Base-by-base conservation (phyloP, 23 tunicate genomes). In the Corella eumyota region DNA sequence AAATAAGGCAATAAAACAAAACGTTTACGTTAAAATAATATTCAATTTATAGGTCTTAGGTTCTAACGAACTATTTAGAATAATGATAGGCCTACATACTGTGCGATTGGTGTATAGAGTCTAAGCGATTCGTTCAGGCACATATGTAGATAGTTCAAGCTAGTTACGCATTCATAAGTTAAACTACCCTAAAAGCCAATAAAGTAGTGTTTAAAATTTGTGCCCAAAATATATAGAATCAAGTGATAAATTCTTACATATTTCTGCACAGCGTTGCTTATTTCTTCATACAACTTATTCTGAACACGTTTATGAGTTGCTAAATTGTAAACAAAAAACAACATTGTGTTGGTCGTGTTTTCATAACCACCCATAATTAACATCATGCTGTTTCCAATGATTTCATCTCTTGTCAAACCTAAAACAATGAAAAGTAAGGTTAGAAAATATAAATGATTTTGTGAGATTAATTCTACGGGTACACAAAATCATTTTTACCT, bases 321-420 rank as follows among this genome's bases (percentile, higher is more conserved):
- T 30, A 86, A 69, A 45, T 72, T 76, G 75, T 70, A 77, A 7
- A 72, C 70, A 31, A 86, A 64, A 34, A 66, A 71, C 30, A 59
- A 50, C 71, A 86, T 61, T 4, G 72, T 53, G 50, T 77, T 77
- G 23, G 65, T 71, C 20, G 95, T 66, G 25, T 77, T 86, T 26
- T 86, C 95, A 36, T 56, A 86, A 6, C 95, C 95, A 45, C 86
- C 95, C 23, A 69, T 31, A 24, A 86, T 60, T 80, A 86, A 71
- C 25, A 86, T 29, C 65, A 77, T 60, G 21, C 72, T 45, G 56
- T 86, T 86, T 28, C 81, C 80, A 50, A 78, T 57, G 17, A 86
- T 73, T 66, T 86, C 95, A 1, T 36, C 29, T 17, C 75, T 24
- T 4, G 85, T 77, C 66, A 86, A 22, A 20, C 95, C 94, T 85